A percentile compares a stretch with the other conserved stretches of the same genome.
Conservation (phyloP, 2,888 invertebrate species). For the Lasioglossum zephyrum region DNA sequence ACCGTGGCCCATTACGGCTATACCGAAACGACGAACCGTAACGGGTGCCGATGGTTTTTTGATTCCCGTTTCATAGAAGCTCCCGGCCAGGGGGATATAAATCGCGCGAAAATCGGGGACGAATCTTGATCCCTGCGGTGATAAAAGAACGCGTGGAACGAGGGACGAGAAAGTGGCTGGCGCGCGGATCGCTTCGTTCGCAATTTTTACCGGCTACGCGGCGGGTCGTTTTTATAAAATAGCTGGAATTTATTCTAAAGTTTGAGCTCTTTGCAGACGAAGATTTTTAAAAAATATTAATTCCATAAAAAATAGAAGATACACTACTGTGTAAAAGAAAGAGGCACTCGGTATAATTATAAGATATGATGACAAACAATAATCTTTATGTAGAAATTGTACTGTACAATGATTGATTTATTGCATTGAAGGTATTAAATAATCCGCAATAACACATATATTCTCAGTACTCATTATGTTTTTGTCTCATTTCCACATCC, state of each 20-base stretch:
- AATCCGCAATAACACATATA: too few relatives aligned
- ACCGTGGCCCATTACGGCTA: slow-evolving; percentile 54
- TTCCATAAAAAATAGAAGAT: too few relatives aligned
- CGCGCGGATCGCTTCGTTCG: slow-evolving; percentile 1
- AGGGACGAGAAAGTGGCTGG: slow-evolving; percentile 31
- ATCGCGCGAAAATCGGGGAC: slow-evolving; percentile 61
- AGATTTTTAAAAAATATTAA: too few relatives aligned
- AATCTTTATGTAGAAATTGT: too few relatives aligned
- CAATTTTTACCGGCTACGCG: neutral
- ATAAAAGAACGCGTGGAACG: slow-evolving; percentile 27
- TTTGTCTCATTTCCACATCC: too few relatives aligned
- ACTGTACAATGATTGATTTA: too few relatives aligned
- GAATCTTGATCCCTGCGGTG: slow-evolving; percentile 41
- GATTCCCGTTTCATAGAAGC: slow-evolving; percentile 49
- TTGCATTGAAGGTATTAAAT: too few relatives aligned
- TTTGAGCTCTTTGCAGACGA: too few relatives aligned
- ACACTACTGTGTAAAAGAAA: too few relatives aligned
- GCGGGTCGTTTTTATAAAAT: neutral
- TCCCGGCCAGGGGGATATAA: slow-evolving; percentile 39
- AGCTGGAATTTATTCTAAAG: neutral
- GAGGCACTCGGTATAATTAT: too few relatives aligned
- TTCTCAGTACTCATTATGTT: too few relatives aligned
- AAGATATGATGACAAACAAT: too few relatives aligned
- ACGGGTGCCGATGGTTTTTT: slow-evolving; percentile 62
- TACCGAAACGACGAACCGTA: slow-evolving; percentile 62